A percentile compares a stretch with the other conserved stretches of the same genome.
phyloP scores from a whole-genome alignment of 1,140 invertebrate species.

The Ericerus pela region DNA sequence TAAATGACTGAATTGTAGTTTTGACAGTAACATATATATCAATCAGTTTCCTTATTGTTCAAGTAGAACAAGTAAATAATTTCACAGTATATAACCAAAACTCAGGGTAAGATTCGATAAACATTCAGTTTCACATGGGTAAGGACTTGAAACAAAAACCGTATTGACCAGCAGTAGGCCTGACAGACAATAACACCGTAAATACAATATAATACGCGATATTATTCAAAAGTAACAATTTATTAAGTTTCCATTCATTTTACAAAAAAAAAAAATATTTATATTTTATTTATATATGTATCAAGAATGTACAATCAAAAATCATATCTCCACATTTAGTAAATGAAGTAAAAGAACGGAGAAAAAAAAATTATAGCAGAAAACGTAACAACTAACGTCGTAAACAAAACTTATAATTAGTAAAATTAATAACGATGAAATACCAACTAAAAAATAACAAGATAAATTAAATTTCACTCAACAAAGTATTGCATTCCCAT shows the following conservation, averaged over 20 bases:
- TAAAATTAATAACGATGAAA: neutral
- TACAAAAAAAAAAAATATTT: conserved; percentile 5
- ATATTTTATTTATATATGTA: neutral
- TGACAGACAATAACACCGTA: too few relatives aligned
- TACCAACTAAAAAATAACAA: conserved; percentile 5
- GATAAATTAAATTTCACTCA: conserved; percentile 7
- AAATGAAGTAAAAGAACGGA: neutral
- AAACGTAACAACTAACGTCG: conserved; percentile 6
- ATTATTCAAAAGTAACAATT: conserved; percentile 9
- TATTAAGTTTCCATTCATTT: conserved; percentile 11
- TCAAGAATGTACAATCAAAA: conserved; percentile 1
- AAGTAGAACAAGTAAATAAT: too few relatives aligned
- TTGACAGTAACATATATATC: too few relatives aligned
- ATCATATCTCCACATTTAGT: neutral
- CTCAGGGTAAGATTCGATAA: too few relatives aligned
- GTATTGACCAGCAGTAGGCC: too few relatives aligned
- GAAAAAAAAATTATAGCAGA: neutral
- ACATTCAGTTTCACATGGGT: too few relatives aligned
- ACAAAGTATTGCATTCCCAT: neutral
- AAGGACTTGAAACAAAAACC: too few relatives aligned
- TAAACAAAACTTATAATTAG: conserved; percentile 9
- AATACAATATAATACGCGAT: too few relatives aligned
- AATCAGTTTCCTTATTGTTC: too few relatives aligned
- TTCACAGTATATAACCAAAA: too few relatives aligned
- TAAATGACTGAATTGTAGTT: too few relatives aligned